phyloP scores from a whole-genome alignment of 2,797 vertebrate species.

The Borostomias antarcticus region DNA sequence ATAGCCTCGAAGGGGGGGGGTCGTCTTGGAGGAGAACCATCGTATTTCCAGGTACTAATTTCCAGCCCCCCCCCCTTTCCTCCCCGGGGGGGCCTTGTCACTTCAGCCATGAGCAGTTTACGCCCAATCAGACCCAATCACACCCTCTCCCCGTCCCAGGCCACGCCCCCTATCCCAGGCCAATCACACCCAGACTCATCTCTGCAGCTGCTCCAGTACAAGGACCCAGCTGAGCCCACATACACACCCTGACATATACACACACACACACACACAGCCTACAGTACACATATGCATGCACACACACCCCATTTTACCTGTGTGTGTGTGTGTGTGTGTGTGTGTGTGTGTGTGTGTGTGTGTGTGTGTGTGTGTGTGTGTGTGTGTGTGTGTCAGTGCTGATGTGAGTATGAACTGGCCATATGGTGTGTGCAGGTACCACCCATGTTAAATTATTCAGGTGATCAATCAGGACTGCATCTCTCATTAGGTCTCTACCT shows the following conservation, averaged over 20 bases:
- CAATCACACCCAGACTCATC: slow-evolving; percentile 4
- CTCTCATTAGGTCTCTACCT: not conserved
- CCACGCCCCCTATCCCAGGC: slow-evolving; percentile 39
- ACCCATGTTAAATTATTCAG: slow-evolving; percentile 76
- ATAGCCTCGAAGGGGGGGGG: not conserved
- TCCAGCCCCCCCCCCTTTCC: slow-evolving; percentile 40
- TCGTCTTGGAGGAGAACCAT: slow-evolving; percentile 23
- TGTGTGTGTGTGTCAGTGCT: slow-evolving; percentile 23
- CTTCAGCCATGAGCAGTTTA: slow-evolving; percentile 71
- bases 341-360: not conserved
- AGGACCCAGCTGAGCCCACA: slow-evolving; percentile 55
- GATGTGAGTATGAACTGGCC: slow-evolving; percentile 39
- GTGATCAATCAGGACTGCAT: slow-evolving; percentile 64
- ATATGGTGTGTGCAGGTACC: slow-evolving; percentile 71
- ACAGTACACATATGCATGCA: slow-evolving; percentile 38
- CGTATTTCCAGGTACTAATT: slow-evolving; percentile 40
- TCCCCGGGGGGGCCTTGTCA: slow-evolving; percentile 65
- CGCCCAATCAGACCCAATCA: slow-evolving; percentile 71
- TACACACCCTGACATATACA: slow-evolving; percentile 70
- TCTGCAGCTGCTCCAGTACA: slow-evolving; percentile 72
- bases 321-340: not conserved
- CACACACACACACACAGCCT: slow-evolving; percentile 20
- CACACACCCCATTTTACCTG: slow-evolving; percentile 6
- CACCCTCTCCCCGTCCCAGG: slow-evolving; percentile 17
- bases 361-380: not conserved